Evolutionary conservation across 2,888 invertebrate species (phyloP), one percentile per base, ranked within the genome.

Genomic region (Pyralis farinalis): DNA sequence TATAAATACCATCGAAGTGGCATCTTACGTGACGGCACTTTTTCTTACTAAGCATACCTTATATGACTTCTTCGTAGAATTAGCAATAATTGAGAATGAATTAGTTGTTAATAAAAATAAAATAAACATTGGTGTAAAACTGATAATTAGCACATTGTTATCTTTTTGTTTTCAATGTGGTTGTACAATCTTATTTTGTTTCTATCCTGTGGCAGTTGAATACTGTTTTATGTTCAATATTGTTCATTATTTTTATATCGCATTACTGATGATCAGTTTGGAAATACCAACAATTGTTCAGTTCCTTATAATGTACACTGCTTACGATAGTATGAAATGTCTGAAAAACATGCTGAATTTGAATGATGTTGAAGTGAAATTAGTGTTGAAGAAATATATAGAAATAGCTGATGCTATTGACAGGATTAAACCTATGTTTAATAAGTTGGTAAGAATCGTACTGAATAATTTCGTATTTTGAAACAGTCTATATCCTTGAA

Each of bases 341-440:
- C 20, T 44, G 8, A 39, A 40, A 11, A 3, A n/a, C 5, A 25
- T 31, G n/a, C 20, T 22, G 11, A 35, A 27, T 1, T 28, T 7
- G 8, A 27, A 11, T 7, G n/a, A 37, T 31, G n/a, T 34, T 1
- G 36, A 20, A 39, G 21, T 43, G n/a, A 30, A 3, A 6, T 9
- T n/a, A 1, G 11, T 37, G 8, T 8, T 25, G 11, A 28, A 32
- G 3, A 28, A 34, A 5, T 49, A 46, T 12, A 36, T 31, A n/a
- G 21, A 27, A 25, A 27, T 46, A 3, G 22, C 34, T 3, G 16
- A 41, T 8, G 34, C 36, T 38, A 40, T 22, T 12, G 28, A 46
- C 10, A 44, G 38, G 34, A 42, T 49, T 7, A 49, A 9, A 29
- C 46, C 44, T 4, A 12, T 46, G 22, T 46, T 40, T 33, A 35